Base-by-base conservation (phyloP, 1,140 invertebrate species). In the Listronotus bonariensis region DNA sequence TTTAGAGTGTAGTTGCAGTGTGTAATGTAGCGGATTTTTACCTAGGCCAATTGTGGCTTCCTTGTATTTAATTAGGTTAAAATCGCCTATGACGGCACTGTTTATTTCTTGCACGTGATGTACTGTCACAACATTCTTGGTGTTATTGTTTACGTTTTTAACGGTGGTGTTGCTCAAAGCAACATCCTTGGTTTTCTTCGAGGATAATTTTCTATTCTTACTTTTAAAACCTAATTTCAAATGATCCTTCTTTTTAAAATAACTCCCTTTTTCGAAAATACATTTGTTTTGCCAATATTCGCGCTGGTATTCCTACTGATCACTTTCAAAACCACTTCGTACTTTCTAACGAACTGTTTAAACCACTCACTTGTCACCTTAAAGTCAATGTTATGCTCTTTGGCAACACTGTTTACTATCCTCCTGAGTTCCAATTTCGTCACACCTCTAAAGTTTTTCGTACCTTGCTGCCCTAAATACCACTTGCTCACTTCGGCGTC, bases 331-430 rank as follows among this genome's bases (percentile, higher is more conserved):
- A 52, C 31, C 6, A 52, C 49, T n/a, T 4, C 31, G n/a, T 52
- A n/a, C n/a, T 52, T 52, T 9, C 17, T 34, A 34, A 52, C 49
- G 15, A 52, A 52, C 31, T 34, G 20, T 38, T 18, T 34, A 9
- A 38, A 0, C 49, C 26, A 52, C 26, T n/a, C 26, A 15, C 5
- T 34, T n/a, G 31, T 34, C 12, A 18, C 7, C 5, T 38, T 36
- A 18, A 26, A 48, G 7, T 15, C 31, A 7, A 52, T 34, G 11
- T n/a, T 18, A 18, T 38, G 15, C 26, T 34, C 49, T 7, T 10
- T 14, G 11, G 34, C 26, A n/a, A 52, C n/a, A 6, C n/a, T 52
- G 31, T 52, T 52, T 9, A 52, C 11, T 26, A 32, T 34, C 32
- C 20, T 38, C 49, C 34, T 1, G 8, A 52, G 5, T 26, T 52